A percentile compares a stretch with the other conserved stretches of the same genome.
These are phyloP conservation scores for Adoxophyes honmai DNA, from an alignment of 1,140 invertebrate genomes.

Conservation along the genomic window DNA sequence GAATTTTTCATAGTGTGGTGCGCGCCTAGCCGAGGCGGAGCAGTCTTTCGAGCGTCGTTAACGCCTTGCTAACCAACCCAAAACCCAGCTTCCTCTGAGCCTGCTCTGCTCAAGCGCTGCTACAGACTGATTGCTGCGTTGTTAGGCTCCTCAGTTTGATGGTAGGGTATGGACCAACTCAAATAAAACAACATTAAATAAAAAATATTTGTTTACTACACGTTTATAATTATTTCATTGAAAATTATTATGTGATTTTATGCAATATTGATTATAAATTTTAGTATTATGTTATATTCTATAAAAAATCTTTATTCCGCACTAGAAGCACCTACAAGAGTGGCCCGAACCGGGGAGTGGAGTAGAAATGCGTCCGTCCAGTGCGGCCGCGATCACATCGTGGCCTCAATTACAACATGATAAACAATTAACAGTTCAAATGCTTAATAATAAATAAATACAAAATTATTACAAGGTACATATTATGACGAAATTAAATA, in stretches of 20 bases:
- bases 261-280: constrained; percentile 8
- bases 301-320: constrained; percentile 8
- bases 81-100: too few species aligned
- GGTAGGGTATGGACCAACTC: too few species aligned
- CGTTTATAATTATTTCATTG: constrained; percentile 17
- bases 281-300: constrained; percentile 6
- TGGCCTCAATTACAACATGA: not conserved
- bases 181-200: constrained; percentile 11
- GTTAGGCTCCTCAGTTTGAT: too few species aligned
- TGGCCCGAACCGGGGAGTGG: not conserved
- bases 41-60: too few species aligned
- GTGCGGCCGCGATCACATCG: not conserved
- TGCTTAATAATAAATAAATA: constrained; percentile 1
- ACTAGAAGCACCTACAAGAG: constrained; percentile 10
- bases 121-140: too few species aligned
- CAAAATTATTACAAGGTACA: not conserved
- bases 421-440: not conserved
- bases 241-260: constrained; percentile 4
- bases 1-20: too few species aligned
- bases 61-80: too few species aligned
- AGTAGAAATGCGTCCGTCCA: not conserved
- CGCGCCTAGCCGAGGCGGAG: too few species aligned
- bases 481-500: not conserved
- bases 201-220: constrained; percentile 21
- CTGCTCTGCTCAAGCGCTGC: too few species aligned